phyloP scores from a whole-genome alignment of 2,797 vertebrate genomes.

The Phyllotis vaccarum region DNA sequence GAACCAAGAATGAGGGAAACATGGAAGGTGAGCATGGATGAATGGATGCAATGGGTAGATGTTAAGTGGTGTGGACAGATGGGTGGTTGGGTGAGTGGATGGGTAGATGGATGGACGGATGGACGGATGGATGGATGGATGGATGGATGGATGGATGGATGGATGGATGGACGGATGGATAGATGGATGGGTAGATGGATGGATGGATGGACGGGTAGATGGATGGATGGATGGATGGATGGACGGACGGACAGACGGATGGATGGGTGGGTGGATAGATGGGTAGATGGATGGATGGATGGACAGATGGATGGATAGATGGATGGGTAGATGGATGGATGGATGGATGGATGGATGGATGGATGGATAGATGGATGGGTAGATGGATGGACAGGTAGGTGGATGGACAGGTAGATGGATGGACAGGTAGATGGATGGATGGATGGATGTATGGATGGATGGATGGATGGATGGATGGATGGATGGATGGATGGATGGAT shows the following conservation, averaged over 20 bases:
- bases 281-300: no score
- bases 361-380: no score
- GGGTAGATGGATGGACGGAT: not conserved
- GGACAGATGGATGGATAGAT: no score
- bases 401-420: not conserved
- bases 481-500: not conserved
- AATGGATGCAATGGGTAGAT: not conserved
- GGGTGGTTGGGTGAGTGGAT: not conserved
- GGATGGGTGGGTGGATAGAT: no score
- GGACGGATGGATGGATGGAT: no score
- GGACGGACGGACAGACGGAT: no score
- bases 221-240: no score
- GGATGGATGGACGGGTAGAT: not conserved
- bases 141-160: no score
- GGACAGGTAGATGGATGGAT: not conserved
- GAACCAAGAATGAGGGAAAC: not conserved
- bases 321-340: not conserved
- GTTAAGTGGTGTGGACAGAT: not conserved
- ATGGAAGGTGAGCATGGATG: not conserved
- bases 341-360: no score
- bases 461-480: not conserved
- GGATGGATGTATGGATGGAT: not conserved
- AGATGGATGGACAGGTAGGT: rapidly evolving
- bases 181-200: not conserved
- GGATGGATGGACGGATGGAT: not conserved